phyloP scores from a whole-genome alignment of 2,888 invertebrate genomes.

The Iselma pallidipennis region DNA sequence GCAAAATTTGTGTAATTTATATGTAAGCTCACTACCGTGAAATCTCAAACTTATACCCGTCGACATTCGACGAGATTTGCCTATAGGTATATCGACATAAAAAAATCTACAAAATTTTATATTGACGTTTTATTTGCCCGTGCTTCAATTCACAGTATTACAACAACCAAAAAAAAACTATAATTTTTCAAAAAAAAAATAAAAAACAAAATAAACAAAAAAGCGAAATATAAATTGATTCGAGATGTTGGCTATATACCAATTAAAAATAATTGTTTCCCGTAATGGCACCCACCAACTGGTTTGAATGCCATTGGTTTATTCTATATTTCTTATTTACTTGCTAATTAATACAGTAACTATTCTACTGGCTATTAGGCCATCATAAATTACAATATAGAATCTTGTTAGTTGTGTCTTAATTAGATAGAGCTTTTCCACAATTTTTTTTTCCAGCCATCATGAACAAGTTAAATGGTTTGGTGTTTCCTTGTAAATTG shows the following conservation, averaged over 20 bases:
- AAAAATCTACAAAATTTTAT: neutral
- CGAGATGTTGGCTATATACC: neutral
- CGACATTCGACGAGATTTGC: conserved; percentile 16
- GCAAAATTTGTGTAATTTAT: conserved; percentile 26
- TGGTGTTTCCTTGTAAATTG: neutral
- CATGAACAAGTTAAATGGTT: neutral
- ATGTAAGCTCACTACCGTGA: conserved; percentile 25
- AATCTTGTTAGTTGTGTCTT: neutral
- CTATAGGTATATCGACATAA: too few relatives aligned
- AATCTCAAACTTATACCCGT: conserved; percentile 12
- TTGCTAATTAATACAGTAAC: neutral
- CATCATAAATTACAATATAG: neutral
- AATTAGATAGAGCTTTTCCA: neutral
- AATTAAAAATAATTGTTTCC: neutral
- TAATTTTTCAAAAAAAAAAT: too few relatives aligned
- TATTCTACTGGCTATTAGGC: neutral
- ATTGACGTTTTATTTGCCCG: neutral
- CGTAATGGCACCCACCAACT: neutral
- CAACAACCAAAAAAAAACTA: too few relatives aligned
- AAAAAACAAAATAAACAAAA: neutral
- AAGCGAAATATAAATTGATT: neutral
- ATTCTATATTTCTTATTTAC: neutral
- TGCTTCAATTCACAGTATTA: too few relatives aligned
- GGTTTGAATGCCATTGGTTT: neutral
- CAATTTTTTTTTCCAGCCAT: neutral